Conservation (phyloP, 1,140 invertebrate species). For the Battus philenor region DNA sequence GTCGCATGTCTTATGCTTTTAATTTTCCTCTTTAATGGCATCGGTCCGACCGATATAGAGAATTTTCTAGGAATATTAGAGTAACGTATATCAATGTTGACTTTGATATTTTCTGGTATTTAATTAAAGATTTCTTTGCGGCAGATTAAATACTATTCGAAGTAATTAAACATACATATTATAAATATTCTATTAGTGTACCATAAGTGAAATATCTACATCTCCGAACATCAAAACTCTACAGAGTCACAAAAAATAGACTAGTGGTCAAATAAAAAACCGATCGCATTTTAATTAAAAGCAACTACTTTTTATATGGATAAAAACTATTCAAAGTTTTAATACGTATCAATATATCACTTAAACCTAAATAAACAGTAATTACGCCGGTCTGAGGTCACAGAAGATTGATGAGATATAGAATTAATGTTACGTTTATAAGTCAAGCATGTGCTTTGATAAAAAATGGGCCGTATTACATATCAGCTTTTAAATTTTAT, state of each 20-base stretch:
- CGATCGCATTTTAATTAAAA: background rate
- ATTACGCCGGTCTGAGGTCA: conserved; percentile 34
- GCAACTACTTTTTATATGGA: background rate
- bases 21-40: no score
- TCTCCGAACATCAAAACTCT: background rate
- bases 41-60: no score
- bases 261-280: background rate
- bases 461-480: no score
- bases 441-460: no score
- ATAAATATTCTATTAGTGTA: background rate
- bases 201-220: no score
- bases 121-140: background rate
- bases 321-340: conserved; percentile 17
- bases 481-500: background rate
- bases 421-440: conserved; percentile 38
- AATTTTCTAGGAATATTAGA: no score
- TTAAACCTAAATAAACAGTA: conserved; percentile 48
- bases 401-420: conserved; percentile 53
- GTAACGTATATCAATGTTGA: background rate
- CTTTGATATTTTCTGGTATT: background rate
- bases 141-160: background rate
- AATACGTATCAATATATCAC: conserved; percentile 37
- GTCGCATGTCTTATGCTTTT: no score
- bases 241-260: background rate
- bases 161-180: background rate